These are phyloP conservation scores for Hirundichthys speculiger DNA, from an alignment of 2,113 vertebrate species.

Conservation along the genomic window DNA sequence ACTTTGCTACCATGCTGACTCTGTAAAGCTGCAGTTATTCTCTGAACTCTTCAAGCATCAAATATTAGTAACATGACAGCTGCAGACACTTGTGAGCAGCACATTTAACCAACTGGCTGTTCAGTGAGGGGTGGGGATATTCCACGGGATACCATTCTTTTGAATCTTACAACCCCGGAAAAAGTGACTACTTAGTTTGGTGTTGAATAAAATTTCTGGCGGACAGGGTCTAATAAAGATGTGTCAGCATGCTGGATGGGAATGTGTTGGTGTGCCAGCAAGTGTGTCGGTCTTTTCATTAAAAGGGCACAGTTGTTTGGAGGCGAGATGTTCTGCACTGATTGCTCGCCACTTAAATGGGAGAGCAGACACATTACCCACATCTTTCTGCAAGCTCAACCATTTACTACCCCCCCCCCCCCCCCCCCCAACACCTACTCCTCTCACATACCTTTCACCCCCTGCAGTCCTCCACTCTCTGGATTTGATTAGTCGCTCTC, in stretches of 20 bases:
- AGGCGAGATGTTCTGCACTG: constrained; percentile 56
- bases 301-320: constrained; percentile 63
- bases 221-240: constrained; percentile 22
- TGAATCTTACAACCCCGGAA: constrained; percentile 3
- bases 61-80: constrained; percentile 32
- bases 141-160: neutral
- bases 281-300: constrained; percentile 58
- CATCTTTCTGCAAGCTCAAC: constrained; percentile 34
- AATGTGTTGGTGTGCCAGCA: constrained; percentile 1
- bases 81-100: constrained; percentile 14
- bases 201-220: constrained; percentile 2
- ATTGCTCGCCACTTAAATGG: constrained; percentile 59
- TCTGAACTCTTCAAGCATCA: constrained; percentile 44
- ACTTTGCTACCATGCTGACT: constrained; percentile 54
- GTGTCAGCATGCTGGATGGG: constrained; percentile 17
- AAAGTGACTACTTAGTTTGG: constrained; percentile 10
- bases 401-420: constrained; percentile 15
- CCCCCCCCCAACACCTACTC: neutral
- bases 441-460: constrained; percentile 29
- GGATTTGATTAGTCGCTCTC: constrained; percentile 63
- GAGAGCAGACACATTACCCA: constrained; percentile 44
- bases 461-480: constrained; percentile 27
- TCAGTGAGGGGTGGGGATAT: neutral
- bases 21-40: constrained; percentile 40
- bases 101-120: neutral